Base-by-base conservation (phyloP, 1,140 invertebrate genomes). In the Trachymyrmex cornetzi region DNA sequence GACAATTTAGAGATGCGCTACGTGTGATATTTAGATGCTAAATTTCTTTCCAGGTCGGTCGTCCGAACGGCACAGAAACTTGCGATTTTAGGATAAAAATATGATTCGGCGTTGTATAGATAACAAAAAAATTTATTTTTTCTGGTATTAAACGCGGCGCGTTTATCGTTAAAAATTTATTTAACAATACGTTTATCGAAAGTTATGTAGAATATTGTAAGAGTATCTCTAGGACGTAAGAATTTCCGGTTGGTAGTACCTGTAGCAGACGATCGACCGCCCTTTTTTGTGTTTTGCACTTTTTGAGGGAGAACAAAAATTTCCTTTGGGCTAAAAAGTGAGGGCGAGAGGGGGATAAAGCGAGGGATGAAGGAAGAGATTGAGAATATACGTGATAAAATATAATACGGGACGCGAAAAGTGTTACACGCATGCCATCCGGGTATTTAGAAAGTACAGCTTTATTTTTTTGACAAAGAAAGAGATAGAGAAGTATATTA, bases 1-100 rank as follows among this genome's bases (percentile, higher is more conserved):
- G 69, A 75, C 75, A 81, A 71, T 71, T 85, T 77, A 53, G 30
- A 38, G 84, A 87, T 86, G 89, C 69, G 90, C 86, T 92, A 93
- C 93, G 94, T 95, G 94, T 95, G 94, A 95, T 95, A 95, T 94
- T 94, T 94, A 94, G 92, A 93, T 86, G 90, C 91, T 94, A 93
- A 94, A 93, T 90, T 90, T 89, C 74, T 89, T 90, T 87, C 14
- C 34, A 67, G 67, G 27, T 77, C 61, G 77, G 63, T 87, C 84
- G 75, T 67, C 67, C 30, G 86, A 72, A 74, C 53, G 19, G 53
- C 4, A 53, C 67, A 44, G 24, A 48, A 59, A 30, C 2, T 48
- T n/a, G 55, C 80, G 69, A 84, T 74, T 61, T 61, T 84, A 84
- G 55, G 14, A 61, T 84, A 84, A 84, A 74, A 77, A 72, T 53